Base-by-base conservation (phyloP, 2,113 vertebrate species). In the Gallinago undulata region DNA sequence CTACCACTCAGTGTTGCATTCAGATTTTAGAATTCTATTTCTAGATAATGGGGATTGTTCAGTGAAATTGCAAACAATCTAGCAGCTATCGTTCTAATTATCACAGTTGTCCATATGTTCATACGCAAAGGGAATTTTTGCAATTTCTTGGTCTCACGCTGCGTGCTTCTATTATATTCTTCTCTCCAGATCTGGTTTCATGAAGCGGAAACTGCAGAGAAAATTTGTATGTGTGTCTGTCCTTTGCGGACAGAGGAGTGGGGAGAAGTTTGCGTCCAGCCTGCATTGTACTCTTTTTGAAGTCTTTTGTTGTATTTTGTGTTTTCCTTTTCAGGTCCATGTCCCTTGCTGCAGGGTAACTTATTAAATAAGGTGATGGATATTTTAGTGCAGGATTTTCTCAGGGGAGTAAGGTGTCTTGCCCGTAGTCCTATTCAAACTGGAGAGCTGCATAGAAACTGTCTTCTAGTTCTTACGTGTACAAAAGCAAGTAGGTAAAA, bases 71-170 rank as follows among this genome's bases (percentile, higher is more conserved):
- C 89, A 92, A 84, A 88, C 94, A 96, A 87, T 95, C 91, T 66
- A 95, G 94, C 96, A 97, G 95, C 96, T 96, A 94, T 96, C 89
- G 63, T 89, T 97, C 94, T 98, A 97, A 98, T 98, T 95, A 97
- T 97, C 97, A 96, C 97, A 97, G 97, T 97, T 92, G 92, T 94
- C 97, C 97, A 96, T 97, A 98, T 98, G 97, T 96, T 98, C 96
- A 80, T 91, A 90, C 24, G 84, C 95, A 95, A 92, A 83, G 96
- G 95, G 87, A 92, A 92, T 96, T 96, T 95, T 94, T 97, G 90
- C 92, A 90, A 57, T 96, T 96, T 94, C 88, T 93, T 64, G 62
- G 30, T 80, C 91, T 95, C 97, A 94, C 84, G 73, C 96, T 98
- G 93, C 75, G 94, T 81, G 60, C 84, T 62, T 91, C 91, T 94